These are phyloP conservation scores for Drosophila neotestacea DNA, from an alignment of 2,888 invertebrate genomes.

Conservation along the genomic window DNA sequence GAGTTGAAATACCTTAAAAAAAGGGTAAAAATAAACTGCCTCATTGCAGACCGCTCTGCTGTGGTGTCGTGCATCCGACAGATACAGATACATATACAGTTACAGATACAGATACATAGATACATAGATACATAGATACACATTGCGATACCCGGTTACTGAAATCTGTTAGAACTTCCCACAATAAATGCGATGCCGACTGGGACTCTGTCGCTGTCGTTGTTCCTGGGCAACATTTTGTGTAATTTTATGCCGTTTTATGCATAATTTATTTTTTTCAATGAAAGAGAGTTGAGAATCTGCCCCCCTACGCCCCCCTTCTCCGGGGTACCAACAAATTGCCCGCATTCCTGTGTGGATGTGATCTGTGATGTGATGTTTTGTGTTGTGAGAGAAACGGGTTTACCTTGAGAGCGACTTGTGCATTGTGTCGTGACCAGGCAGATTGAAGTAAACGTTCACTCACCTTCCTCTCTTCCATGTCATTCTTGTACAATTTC, in stretches of 20 bases:
- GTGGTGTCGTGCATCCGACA: constrained; percentile 42
- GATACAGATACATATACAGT: constrained; percentile 26
- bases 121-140: constrained; percentile 15
- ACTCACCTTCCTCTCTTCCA: constrained; percentile 40
- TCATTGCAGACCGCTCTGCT: constrained; percentile 9
- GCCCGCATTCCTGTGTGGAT: constrained; percentile 69
- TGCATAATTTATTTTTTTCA: constrained; percentile 76
- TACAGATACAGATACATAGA: constrained; percentile 18
- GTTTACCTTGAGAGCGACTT: constrained; percentile 59
- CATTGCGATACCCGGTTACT: constrained; percentile 13
- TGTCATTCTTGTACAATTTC: constrained; percentile 1
- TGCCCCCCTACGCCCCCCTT: not conserved
- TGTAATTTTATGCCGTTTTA: constrained; percentile 67
- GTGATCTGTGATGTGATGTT: too few relatives aligned
- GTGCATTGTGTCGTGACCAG: constrained; percentile 55
- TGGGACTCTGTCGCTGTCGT: constrained; percentile 18
- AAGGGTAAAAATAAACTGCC: constrained; percentile 21
- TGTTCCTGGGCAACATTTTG: constrained; percentile 58
- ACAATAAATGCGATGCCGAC: constrained; percentile 51
- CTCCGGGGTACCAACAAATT: constrained; percentile 45
- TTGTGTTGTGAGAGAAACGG: constrained; percentile 52
- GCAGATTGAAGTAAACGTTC: constrained; percentile 38
- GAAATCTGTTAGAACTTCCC: constrained; percentile 68
- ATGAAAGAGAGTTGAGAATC: constrained; percentile 51
- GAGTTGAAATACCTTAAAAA: constrained; percentile 26